phyloP scores from a whole-genome alignment of 2,888 invertebrate genomes.

The Nemurella pictetii region DNA sequence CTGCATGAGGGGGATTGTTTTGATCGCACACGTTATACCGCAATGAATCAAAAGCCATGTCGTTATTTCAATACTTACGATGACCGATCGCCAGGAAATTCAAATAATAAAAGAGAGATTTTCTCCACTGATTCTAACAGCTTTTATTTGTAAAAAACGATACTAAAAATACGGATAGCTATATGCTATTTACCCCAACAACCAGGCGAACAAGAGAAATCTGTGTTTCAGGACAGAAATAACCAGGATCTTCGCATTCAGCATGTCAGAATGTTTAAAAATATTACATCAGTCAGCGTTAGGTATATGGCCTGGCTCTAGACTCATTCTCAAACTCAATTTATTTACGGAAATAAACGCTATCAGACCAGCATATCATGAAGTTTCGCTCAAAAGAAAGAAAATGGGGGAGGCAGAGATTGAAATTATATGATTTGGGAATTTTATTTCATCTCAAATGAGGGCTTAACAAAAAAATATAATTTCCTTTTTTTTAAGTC shows the following conservation, averaged over 20 bases:
- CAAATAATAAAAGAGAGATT: background rate
- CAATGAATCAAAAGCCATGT: background rate
- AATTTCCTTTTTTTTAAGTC: background rate
- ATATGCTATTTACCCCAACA: no score
- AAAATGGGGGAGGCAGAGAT: background rate
- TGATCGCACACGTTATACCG: background rate
- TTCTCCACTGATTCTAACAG: background rate
- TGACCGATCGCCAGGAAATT: background rate
- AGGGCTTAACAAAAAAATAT: background rate
- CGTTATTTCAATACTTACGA: background rate
- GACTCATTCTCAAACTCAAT: background rate
- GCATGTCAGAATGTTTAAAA: background rate
- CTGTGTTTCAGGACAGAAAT: background rate
- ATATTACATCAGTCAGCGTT: background rate
- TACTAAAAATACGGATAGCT: background rate
- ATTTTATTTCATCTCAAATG: background rate
- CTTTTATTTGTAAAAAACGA: background rate
- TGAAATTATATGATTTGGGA: background rate
- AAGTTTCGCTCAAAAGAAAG: background rate
- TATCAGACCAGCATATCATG: background rate
- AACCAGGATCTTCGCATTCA: background rate
- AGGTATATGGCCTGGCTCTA: background rate
- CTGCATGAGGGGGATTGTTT: background rate
- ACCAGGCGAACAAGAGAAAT: background rate
- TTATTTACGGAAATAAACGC: background rate